Evolutionary conservation across 2,888 invertebrate species (phyloP).

Genomic region (Prosopocoilus inquinatus): DNA sequence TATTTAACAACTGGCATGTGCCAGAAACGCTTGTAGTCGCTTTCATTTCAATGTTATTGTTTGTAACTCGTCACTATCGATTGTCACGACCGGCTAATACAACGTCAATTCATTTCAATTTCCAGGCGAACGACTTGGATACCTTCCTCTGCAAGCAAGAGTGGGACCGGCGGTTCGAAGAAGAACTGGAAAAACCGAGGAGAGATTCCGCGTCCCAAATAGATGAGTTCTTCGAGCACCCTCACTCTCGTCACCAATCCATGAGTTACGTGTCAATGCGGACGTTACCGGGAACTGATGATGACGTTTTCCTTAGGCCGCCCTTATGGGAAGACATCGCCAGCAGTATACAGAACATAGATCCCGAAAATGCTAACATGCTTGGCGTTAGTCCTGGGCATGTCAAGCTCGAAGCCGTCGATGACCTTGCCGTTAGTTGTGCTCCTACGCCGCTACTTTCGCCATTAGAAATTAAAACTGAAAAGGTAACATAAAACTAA

Average conservation of each 20-base stretch:
- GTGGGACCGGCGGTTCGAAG: conserved; percentile 66
- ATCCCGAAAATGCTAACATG: conserved; percentile 88
- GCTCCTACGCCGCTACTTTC: conserved; percentile 69
- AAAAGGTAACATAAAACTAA: conserved; percentile 57
- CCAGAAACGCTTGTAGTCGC: too few species aligned
- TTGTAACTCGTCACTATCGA: too few species aligned
- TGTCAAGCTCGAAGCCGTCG: conserved; percentile 77
- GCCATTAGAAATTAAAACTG: conserved; percentile 78
- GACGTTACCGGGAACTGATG: conserved; percentile 61
- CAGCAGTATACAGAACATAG: conserved; percentile 85
- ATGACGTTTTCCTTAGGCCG: conserved; percentile 84
- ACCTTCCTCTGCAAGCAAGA: conserved; percentile 76
- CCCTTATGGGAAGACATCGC: conserved; percentile 91
- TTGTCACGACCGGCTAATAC: too few species aligned
- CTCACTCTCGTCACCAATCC: conserved; percentile 37
- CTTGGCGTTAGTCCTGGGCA: conserved; percentile 72
- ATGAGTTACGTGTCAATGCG: conserved; percentile 58
- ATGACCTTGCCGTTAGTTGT: conserved; percentile 51
- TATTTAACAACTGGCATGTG: too few species aligned
- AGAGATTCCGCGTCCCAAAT: conserved; percentile 61
- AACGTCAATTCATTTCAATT: conserved; percentile 22
- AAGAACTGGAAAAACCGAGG: conserved; percentile 56
- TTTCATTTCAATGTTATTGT: too few species aligned
- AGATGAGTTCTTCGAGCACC: conserved; percentile 66
- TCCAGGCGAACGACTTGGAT: conserved; percentile 77